phyloP scores from a whole-genome alignment of 2,797 vertebrate genomes.

The Leuciscus waleckii region DNA sequence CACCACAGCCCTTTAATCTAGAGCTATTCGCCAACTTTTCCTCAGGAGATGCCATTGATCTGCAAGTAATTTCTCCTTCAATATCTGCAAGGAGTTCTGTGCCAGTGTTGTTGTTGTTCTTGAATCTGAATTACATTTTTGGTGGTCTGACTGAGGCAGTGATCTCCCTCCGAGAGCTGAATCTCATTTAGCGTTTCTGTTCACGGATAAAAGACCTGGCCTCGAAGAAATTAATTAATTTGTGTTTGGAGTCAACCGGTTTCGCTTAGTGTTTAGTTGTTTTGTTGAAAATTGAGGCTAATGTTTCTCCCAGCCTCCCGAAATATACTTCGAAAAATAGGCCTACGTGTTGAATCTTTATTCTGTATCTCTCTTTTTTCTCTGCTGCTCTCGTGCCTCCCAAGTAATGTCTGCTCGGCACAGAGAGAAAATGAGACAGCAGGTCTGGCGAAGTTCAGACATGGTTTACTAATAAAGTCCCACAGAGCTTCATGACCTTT shows the following conservation, averaged over 20 bases:
- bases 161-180: slow-evolving; percentile 37
- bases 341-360: not conserved
- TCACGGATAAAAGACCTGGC: slow-evolving; percentile 38
- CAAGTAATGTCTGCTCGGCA: not conserved
- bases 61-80: slow-evolving; percentile 40
- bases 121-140: slow-evolving; percentile 32
- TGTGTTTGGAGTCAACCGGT: slow-evolving; percentile 37
- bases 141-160: slow-evolving; percentile 34
- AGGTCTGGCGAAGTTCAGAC: slow-evolving; percentile 59
- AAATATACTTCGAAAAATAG: not conserved
- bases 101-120: slow-evolving; percentile 41
- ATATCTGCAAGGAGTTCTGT: slow-evolving; percentile 31
- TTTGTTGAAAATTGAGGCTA: slow-evolving; percentile 24
- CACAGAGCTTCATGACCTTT: slow-evolving; percentile 63
- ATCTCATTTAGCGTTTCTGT: slow-evolving; percentile 43
- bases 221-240: slow-evolving; percentile 38
- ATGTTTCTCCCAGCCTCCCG: slow-evolving; percentile 15
- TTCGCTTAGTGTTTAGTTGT: not conserved
- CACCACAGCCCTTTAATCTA: slow-evolving; percentile 28
- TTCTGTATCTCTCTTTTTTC: not conserved
- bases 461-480: slow-evolving; percentile 64
- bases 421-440: slow-evolving; percentile 35
- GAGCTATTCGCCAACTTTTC: slow-evolving; percentile 27
- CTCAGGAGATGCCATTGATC: slow-evolving; percentile 46
- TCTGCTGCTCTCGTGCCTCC: not conserved